Evolutionary conservation across 2,113 vertebrate genomes (phyloP).

Genomic region (Conger conger): DNA sequence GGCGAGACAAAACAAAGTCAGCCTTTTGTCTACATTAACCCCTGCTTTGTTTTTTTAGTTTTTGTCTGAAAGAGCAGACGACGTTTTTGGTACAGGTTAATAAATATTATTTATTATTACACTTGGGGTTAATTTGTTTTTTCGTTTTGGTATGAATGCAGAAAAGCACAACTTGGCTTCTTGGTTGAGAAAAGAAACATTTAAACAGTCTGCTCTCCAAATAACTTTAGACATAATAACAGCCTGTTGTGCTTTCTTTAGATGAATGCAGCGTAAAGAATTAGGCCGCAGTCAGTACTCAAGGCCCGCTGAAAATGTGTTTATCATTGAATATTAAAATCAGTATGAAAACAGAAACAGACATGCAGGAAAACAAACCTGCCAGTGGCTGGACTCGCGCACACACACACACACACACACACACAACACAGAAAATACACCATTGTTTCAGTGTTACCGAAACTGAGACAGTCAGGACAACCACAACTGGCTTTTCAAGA

Average conservation of each 20-base stretch:
- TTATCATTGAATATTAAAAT: not conserved
- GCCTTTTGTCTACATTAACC: not conserved
- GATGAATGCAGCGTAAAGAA: not conserved
- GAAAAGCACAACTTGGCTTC: not conserved
- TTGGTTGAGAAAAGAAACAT: not conserved
- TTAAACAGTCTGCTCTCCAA: not conserved
- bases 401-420: no score
- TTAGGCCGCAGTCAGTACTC: not conserved
- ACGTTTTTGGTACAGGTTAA: no score
- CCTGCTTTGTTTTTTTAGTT: not conserved
- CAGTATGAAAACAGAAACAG: no score
- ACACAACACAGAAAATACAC: slow-evolving; percentile 13
- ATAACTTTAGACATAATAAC: not conserved
- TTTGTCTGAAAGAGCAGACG: not conserved
- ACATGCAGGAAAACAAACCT: no score
- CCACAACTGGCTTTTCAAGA: not conserved
- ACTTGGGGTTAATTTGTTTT: not conserved
- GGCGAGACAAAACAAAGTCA: not conserved
- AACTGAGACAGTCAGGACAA: not conserved
- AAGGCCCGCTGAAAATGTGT: not conserved
- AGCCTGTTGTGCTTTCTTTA: not conserved
- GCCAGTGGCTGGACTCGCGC: no score
- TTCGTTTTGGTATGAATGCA: not conserved
- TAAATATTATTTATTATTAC: no score
- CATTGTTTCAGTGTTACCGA: slow-evolving; percentile 13